Evolutionary conservation across 2,113 vertebrate species (phyloP).

Genomic region (Channa argus): DNA sequence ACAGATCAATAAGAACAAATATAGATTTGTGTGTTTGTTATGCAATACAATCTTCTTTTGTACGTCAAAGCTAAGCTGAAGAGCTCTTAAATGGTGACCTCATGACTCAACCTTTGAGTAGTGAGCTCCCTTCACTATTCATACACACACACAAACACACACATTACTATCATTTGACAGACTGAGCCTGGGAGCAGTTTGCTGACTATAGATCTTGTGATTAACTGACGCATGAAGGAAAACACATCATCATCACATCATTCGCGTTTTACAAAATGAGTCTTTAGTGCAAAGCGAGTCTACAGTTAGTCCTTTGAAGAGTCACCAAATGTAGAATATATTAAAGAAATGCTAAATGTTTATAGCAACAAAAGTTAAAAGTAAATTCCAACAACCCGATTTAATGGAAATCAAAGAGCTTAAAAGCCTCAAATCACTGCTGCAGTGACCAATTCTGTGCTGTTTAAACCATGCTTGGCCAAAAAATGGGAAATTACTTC

Average conservation of each 20-base stretch:
- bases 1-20: constrained; percentile 12
- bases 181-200: constrained; percentile 17
- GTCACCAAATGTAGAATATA: too few relatives aligned
- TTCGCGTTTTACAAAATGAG: too few relatives aligned
- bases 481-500: too few relatives aligned
- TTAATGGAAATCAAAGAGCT: too few relatives aligned
- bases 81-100: constrained; percentile 38
- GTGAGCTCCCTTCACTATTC: neutral
- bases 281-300: too few relatives aligned
- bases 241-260: neutral
- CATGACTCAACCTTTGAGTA: constrained; percentile 19
- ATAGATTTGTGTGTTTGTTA: constrained; percentile 49
- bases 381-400: too few relatives aligned
- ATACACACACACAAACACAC: constrained; percentile 6
- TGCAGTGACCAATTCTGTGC: too few relatives aligned
- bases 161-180: neutral
- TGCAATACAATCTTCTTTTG: constrained; percentile 44
- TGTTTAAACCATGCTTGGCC: too few relatives aligned
- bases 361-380: too few relatives aligned
- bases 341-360: too few relatives aligned
- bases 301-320: too few relatives aligned
- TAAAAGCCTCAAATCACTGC: too few relatives aligned
- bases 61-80: constrained; percentile 7
- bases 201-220: constrained; percentile 36
- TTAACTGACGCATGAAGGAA: constrained; percentile 19